Conservation (phyloP, 2,797 vertebrate species). For the Aplochiton taeniatus region DNA sequence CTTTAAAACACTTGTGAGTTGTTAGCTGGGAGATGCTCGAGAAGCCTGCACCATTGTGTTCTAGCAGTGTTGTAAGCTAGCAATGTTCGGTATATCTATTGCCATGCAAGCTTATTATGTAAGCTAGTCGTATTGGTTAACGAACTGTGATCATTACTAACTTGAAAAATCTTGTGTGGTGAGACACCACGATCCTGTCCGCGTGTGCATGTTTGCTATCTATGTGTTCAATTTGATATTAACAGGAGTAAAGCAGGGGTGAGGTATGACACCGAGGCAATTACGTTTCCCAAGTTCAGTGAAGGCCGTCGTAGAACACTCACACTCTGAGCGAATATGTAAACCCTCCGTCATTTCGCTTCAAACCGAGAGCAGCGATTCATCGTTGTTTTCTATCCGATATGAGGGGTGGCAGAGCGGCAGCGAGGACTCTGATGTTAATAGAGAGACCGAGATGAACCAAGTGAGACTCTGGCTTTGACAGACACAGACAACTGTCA, state of each 20-base stretch:
- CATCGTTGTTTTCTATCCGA: slow-evolving; percentile 57
- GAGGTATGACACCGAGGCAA: slow-evolving; percentile 21
- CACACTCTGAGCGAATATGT: slow-evolving; percentile 39
- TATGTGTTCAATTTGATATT: neutral
- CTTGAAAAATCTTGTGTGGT: neutral
- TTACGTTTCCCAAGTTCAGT: slow-evolving; percentile 28
- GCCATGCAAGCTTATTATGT: no score
- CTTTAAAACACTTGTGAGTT: neutral
- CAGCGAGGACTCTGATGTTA: slow-evolving; percentile 54
- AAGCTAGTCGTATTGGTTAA: no score
- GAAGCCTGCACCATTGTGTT: neutral
- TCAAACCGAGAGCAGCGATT: slow-evolving; percentile 60
- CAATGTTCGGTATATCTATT: no score
- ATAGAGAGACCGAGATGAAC: slow-evolving; percentile 56
- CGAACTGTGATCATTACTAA: no score
- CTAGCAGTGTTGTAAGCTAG: no score
- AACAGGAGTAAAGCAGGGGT: slow-evolving; percentile 1
- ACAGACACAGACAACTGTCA: slow-evolving; percentile 52
- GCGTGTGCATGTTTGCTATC: neutral
- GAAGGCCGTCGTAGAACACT: slow-evolving; percentile 34
- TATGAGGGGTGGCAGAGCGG: slow-evolving; percentile 55
- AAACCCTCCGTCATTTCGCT: slow-evolving; percentile 26
- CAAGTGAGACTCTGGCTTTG: slow-evolving; percentile 43
- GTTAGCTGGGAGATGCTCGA: neutral
- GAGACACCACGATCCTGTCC: no score